These are phyloP conservation scores for Drosophila lowei DNA, from an alignment of 1,140 invertebrate genomes.

Conservation along the genomic window DNA sequence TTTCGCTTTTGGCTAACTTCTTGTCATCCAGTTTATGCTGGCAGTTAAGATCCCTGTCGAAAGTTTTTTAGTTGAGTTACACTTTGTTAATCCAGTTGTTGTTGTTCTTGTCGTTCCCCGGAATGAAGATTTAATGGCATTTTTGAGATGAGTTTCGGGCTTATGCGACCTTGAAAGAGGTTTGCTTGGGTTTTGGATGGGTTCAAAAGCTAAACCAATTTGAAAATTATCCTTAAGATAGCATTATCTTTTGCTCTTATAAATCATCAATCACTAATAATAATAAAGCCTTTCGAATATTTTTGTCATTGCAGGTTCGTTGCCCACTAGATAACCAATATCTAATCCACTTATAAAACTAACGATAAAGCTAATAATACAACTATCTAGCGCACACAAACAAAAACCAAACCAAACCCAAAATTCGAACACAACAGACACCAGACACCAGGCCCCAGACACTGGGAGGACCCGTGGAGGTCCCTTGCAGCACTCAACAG, in stretches of 20 bases:
- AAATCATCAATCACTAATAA: not conserved
- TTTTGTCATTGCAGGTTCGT: constrained; percentile 65
- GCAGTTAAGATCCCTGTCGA: constrained; percentile 17
- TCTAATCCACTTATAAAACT: constrained; percentile 51
- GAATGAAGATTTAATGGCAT: too few species aligned
- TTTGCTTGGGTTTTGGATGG: too few species aligned
- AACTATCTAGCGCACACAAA: constrained; percentile 40
- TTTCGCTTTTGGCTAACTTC: constrained; percentile 28
- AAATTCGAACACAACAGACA: constrained; percentile 45
- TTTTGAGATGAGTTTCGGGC: too few species aligned
- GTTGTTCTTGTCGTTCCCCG: not conserved
- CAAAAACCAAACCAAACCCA: constrained; percentile 13
- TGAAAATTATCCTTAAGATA: too few species aligned
- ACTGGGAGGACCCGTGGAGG: constrained; percentile 21
- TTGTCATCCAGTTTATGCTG: constrained; percentile 25
- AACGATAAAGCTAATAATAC: constrained; percentile 47
- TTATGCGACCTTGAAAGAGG: too few species aligned
- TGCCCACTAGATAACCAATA: constrained; percentile 53
- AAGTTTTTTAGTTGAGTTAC: constrained; percentile 37
- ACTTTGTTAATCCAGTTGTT: constrained; percentile 24
- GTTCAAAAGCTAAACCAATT: too few species aligned
- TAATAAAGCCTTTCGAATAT: not conserved
- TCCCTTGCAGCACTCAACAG: constrained; percentile 38
- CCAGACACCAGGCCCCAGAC: constrained; percentile 31
- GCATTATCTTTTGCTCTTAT: not conserved